A percentile compares a stretch with the other conserved stretches of the same genome.
These are phyloP conservation scores for Strigops habroptila DNA, from an alignment of 2,113 vertebrate species.

Conservation along the genomic window DNA sequence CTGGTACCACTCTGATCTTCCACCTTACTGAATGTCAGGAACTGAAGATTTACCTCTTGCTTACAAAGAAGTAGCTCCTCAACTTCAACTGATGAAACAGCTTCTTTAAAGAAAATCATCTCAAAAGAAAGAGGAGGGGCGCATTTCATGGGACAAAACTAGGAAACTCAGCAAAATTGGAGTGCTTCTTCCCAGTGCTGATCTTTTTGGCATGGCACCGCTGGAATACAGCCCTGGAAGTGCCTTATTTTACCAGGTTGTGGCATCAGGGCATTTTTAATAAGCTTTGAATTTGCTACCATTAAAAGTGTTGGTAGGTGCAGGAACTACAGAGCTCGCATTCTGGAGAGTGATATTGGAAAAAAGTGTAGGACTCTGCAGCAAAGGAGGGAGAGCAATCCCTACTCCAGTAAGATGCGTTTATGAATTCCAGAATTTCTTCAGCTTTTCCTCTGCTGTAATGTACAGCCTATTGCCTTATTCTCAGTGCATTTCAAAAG, in stretches of 20 bases:
- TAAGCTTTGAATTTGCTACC: slow-evolving; percentile 45
- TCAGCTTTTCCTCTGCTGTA: slow-evolving; percentile 18
- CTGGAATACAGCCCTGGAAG: slow-evolving; percentile 66
- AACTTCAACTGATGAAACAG: neutral
- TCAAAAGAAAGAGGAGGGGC: slow-evolving; percentile 32
- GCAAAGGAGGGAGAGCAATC: neutral
- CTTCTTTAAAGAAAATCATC: slow-evolving; percentile 61
- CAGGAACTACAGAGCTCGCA: neutral
- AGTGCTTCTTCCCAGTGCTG: neutral
- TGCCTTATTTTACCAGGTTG: slow-evolving; percentile 71
- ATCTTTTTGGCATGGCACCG: slow-evolving; percentile 15
- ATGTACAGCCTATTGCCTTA: slow-evolving; percentile 58
- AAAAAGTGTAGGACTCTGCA: neutral
- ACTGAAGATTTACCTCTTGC: slow-evolving; percentile 12
- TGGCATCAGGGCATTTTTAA: slow-evolving; percentile 55
- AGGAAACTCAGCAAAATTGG: slow-evolving; percentile 13
- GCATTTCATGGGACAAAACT: slow-evolving; percentile 42
- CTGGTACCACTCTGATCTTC: slow-evolving; percentile 52
- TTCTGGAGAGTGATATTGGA: neutral
- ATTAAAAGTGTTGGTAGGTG: slow-evolving; percentile 46
- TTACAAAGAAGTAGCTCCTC: neutral
- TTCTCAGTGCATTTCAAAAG: slow-evolving; percentile 44
- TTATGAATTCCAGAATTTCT: slow-evolving; percentile 14
- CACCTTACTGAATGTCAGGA: slow-evolving; percentile 24
- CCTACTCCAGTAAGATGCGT: neutral